A percentile compares a stretch with the other conserved stretches of the same genome.
phyloP scores from a whole-genome alignment of 2,113 vertebrate species.

The Salvelinus sp. region DNA sequence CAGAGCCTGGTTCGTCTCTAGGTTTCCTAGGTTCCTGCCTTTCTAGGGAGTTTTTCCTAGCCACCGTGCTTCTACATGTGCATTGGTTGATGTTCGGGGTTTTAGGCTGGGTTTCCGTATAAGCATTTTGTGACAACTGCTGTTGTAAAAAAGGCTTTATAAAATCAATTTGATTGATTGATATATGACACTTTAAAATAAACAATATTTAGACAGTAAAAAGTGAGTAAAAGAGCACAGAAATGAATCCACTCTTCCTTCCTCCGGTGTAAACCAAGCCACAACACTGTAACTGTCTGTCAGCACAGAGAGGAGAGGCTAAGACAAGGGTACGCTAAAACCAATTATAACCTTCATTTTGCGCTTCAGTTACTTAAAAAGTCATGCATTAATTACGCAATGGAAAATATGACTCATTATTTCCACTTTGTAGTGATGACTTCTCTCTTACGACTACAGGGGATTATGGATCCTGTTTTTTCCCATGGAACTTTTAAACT shows the following conservation, averaged over 20 bases:
- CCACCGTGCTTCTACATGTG: too few species aligned
- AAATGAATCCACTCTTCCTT: neutral
- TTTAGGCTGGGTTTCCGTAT: too few species aligned
- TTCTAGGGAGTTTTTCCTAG: too few species aligned
- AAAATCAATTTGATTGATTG: too few species aligned
- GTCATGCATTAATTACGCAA: slow-evolving; percentile 50
- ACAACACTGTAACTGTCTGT: neutral
- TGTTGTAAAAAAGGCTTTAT: too few species aligned
- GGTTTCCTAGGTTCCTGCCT: too few species aligned
- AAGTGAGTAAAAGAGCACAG: neutral
- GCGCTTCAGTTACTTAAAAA: slow-evolving; percentile 52
- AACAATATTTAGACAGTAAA: neutral
- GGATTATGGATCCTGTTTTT: too few species aligned
- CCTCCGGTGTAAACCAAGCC: neutral
- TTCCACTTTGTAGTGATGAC: slow-evolving; percentile 31
- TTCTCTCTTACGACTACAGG: slow-evolving; percentile 25
- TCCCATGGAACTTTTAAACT: slow-evolving; percentile 4
- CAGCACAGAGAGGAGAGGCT: slow-evolving; percentile 17
- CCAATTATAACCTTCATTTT: slow-evolving; percentile 52
- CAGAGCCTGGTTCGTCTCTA: too few species aligned
- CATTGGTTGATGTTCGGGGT: too few species aligned
- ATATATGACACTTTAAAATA: too few species aligned
- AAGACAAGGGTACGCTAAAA: slow-evolving; percentile 32
- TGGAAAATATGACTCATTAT: slow-evolving; percentile 53
- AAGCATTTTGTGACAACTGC: too few species aligned